Evolutionary conservation across 2,888 invertebrate species (phyloP).

Genomic region (Diaphora mendica): DNA sequence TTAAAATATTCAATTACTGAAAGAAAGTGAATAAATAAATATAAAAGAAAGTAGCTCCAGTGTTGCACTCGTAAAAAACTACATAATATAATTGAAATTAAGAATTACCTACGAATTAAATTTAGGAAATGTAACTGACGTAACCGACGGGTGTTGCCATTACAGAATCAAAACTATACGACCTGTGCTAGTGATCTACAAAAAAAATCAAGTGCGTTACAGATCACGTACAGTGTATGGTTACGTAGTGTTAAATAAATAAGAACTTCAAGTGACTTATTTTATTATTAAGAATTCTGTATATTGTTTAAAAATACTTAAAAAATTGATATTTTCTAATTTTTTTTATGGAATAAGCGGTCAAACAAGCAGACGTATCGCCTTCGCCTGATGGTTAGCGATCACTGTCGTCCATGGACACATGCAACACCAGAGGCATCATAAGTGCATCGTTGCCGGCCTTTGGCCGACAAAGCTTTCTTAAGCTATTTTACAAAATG

Average conservation of each 20-base stretch:
- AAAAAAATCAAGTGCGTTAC: neutral
- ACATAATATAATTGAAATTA: neutral
- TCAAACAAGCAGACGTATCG: no score
- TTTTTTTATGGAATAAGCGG: no score
- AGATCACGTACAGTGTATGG: neutral
- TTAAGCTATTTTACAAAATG: no score
- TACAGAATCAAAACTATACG: slow-evolving; percentile 6
- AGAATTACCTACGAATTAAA: neutral
- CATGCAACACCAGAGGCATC: no score
- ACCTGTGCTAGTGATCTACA: slow-evolving; percentile 1
- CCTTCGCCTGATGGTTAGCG: no score
- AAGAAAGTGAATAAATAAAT: slow-evolving; percentile 8
- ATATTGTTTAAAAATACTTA: no score
- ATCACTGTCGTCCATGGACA: no score
- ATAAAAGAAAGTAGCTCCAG: neutral
- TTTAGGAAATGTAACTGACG: slow-evolving; percentile 1
- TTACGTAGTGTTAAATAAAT: neutral
- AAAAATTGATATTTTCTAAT: no score
- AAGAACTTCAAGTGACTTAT: no score
- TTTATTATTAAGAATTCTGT: no score
- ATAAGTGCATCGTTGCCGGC: no score
- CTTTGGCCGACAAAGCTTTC: no score
- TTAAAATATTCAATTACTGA: slow-evolving; percentile 14
- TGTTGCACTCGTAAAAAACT: neutral
- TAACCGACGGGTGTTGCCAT: slow-evolving; percentile 1